phyloP scores from a whole-genome alignment of 2,888 invertebrate species.

The Cremastinae sp. region DNA sequence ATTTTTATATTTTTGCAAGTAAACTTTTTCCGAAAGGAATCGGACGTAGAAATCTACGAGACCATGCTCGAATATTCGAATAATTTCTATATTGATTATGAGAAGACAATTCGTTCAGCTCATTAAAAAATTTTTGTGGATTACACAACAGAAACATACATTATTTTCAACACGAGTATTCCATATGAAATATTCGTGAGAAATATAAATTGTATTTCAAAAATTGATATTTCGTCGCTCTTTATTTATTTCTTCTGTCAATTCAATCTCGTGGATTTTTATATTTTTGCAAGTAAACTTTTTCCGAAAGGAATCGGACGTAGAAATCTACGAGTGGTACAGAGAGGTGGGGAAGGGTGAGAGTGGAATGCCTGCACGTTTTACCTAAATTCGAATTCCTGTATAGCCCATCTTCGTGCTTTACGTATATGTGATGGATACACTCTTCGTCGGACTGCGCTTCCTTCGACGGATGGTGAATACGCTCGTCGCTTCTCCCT shows the following conservation, averaged over 20 bases:
- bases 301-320: slow-evolving; percentile 12
- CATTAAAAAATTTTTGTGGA: too few species aligned
- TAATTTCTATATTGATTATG: too few species aligned
- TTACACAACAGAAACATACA: too few species aligned
- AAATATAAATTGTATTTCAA: too few species aligned
- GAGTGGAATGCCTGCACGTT: slow-evolving; percentile 70
- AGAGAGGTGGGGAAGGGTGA: slow-evolving; percentile 9
- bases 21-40: background rate
- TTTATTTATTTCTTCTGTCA: background rate
- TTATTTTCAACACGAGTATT: too few species aligned
- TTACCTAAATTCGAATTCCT: slow-evolving; percentile 76
- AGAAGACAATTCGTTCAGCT: too few species aligned
- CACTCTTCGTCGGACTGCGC: slow-evolving; percentile 63
- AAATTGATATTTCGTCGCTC: background rate
- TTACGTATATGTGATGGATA: slow-evolving; percentile 59
- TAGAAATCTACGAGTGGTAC: slow-evolving; percentile 21
- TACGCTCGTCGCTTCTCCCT: slow-evolving; percentile 16
- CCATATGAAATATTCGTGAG: too few species aligned
- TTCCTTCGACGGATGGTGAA: slow-evolving; percentile 25
- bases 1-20: background rate
- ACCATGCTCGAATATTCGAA: too few species aligned
- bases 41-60: background rate
- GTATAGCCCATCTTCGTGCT: slow-evolving; percentile 65
- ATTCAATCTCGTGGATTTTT: background rate
- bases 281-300: too few species aligned